Percentiles rank a stretch among this genome's conserved stretches.
These are phyloP conservation scores for Patella ulyssiponensis DNA, from an alignment of 2,888 invertebrate genomes.

Conservation along the genomic window DNA sequence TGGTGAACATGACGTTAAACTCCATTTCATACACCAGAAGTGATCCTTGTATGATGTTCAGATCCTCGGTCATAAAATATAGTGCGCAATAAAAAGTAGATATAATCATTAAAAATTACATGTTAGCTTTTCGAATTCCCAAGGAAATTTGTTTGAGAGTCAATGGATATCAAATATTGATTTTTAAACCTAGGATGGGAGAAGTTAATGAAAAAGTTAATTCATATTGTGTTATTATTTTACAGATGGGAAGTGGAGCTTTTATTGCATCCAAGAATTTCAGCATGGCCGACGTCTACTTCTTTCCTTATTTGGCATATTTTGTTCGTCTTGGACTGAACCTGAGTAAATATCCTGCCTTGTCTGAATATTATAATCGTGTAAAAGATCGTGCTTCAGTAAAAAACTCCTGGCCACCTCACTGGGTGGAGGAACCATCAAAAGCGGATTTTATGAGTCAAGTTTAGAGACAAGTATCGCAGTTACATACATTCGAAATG, in stretches of 20 bases:
- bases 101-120: background rate
- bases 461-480: too few species aligned
- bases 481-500: too few species aligned
- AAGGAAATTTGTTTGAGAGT: background rate
- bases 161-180: too few species aligned
- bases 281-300: slow-evolving; percentile 36
- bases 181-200: too few species aligned
- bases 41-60: too few species aligned
- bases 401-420: slow-evolving; percentile 54
- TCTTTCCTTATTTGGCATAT: slow-evolving; percentile 34
- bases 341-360: slow-evolving; percentile 33
- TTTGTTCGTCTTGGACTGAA: slow-evolving; percentile 42
- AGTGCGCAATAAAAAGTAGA: background rate
- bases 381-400: slow-evolving; percentile 46
- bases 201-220: too few species aligned
- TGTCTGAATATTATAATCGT: slow-evolving; percentile 46
- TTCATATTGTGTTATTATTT: too few species aligned
- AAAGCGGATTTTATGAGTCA: background rate
- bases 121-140: background rate
- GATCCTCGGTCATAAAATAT: too few species aligned
- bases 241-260: background rate
- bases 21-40: background rate
- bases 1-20: too few species aligned
- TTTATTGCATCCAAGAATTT: slow-evolving; percentile 28
- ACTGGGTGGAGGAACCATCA: slow-evolving; percentile 47